These are phyloP conservation scores for Acanthaster planci DNA, from an alignment of 35 echinoderm and acorn worm species.

Conservation along the genomic window DNA sequence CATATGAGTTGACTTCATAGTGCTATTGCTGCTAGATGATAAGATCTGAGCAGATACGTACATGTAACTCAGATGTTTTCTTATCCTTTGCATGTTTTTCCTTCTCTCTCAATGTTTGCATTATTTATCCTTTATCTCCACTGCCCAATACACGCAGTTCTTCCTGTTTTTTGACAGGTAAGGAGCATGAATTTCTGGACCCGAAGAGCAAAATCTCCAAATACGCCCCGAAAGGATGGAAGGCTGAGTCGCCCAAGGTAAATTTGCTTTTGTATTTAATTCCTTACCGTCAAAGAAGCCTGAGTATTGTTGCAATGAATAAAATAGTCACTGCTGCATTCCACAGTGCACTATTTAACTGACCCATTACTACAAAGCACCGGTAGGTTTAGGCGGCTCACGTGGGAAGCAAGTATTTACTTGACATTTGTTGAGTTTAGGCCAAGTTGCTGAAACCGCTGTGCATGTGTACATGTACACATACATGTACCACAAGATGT, in stretches of 20 bases:
- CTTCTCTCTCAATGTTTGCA: too few relatives aligned
- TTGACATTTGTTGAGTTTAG: too few relatives aligned
- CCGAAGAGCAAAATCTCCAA: conserved; percentile 91
- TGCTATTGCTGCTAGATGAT: too few relatives aligned
- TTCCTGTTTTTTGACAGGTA: conserved; percentile 31
- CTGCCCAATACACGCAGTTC: too few relatives aligned
- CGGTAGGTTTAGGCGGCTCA: neutral
- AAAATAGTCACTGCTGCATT: neutral
- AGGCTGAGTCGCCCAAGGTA: conserved; percentile 86
- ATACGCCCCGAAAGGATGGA: conserved; percentile 99
- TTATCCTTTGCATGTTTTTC: too few relatives aligned
- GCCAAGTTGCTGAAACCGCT: too few relatives aligned
- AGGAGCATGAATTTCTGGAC: conserved; percentile 94
- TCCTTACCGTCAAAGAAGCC: neutral
- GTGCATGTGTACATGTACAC: too few relatives aligned
- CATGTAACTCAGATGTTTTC: too few relatives aligned
- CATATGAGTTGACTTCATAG: too few relatives aligned
- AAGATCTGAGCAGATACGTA: too few relatives aligned
- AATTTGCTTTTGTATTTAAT: conserved; percentile 9
- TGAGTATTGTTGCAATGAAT: neutral
- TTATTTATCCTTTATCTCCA: too few relatives aligned
- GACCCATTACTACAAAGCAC: neutral
- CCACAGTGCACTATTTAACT: neutral
- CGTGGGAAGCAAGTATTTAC: neutral
- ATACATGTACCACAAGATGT: too few relatives aligned